Conservation (phyloP, 1,140 invertebrate genomes). For the Drosophila triauraria region DNA sequence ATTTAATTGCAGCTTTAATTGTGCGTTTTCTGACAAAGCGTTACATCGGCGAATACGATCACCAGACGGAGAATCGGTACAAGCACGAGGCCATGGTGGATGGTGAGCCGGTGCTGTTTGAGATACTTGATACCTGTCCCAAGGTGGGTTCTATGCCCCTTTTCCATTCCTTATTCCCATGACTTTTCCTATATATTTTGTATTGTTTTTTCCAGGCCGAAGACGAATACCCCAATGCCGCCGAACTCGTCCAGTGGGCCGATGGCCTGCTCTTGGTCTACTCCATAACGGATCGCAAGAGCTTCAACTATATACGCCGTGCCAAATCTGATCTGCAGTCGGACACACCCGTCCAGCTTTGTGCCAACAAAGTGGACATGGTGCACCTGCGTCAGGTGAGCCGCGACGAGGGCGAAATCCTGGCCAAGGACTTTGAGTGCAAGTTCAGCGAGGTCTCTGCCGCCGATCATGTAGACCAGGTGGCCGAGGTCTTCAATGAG, state of each 20-base stretch:
- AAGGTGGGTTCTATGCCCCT: slow-evolving; percentile 53
- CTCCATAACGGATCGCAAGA: slow-evolving; percentile 94
- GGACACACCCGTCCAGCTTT: slow-evolving; percentile 88
- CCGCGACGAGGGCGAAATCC: slow-evolving; percentile 93
- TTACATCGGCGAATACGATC: slow-evolving; percentile 97
- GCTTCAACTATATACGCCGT: slow-evolving; percentile 93
- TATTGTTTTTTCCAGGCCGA: slow-evolving; percentile 86
- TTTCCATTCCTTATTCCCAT: too few species aligned
- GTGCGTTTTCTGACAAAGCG: slow-evolving; percentile 95
- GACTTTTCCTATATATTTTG: not conserved
- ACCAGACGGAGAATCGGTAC: slow-evolving; percentile 96
- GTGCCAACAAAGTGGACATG: slow-evolving; percentile 96
- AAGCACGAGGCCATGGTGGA: slow-evolving; percentile 96
- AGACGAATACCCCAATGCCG: slow-evolving; percentile 90
- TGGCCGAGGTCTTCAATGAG: slow-evolving; percentile 94
- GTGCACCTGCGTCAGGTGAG: slow-evolving; percentile 95
- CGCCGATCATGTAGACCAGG: slow-evolving; percentile 92
- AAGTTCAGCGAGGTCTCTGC: slow-evolving; percentile 95
- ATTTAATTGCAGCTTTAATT: slow-evolving; percentile 90
- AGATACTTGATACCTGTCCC: slow-evolving; percentile 96
- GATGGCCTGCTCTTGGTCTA: slow-evolving; percentile 96
- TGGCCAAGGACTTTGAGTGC: slow-evolving; percentile 94
- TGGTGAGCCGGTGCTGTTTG: slow-evolving; percentile 95
- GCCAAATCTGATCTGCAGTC: slow-evolving; percentile 90
- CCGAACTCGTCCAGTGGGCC: slow-evolving; percentile 93